Conservation (phyloP, 2,797 vertebrate species). For the Pipistrellus pygmaeus region DNA sequence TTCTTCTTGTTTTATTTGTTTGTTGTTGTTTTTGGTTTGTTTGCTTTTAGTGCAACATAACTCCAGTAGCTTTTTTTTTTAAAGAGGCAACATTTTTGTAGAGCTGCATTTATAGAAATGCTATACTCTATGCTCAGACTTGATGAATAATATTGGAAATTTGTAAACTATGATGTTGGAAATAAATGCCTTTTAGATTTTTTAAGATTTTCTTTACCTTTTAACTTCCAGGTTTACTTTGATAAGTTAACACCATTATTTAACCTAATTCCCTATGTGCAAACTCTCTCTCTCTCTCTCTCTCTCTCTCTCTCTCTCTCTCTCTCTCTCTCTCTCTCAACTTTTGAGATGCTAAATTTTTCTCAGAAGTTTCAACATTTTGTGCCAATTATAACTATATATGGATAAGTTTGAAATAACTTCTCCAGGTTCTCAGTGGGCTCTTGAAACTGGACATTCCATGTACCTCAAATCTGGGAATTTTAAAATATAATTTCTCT, state of each 20-base stretch:
- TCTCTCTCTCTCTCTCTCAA: background rate
- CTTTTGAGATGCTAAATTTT: background rate
- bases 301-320: background rate
- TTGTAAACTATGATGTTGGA: background rate
- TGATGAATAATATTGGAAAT: background rate
- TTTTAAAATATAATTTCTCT: background rate
- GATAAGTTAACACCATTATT: background rate
- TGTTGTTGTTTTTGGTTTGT: background rate
- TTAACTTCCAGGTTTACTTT: background rate
- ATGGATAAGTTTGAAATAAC: background rate
- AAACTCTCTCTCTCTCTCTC: background rate
- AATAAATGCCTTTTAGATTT: background rate
- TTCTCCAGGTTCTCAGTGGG: background rate
- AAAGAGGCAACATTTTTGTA: background rate
- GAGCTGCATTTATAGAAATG: background rate
- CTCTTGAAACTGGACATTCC: background rate
- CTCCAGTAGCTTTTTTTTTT: background rate
- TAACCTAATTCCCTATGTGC: background rate
- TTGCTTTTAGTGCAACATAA: background rate
- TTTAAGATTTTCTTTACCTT: background rate
- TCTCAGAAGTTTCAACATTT: background rate
- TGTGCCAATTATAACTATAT: background rate
- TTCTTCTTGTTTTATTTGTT: background rate
- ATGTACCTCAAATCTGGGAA: background rate
- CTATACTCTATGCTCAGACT: background rate